Base-by-base conservation (phyloP, 2,888 invertebrate genomes). In the Lamellibrachia satsuma region DNA sequence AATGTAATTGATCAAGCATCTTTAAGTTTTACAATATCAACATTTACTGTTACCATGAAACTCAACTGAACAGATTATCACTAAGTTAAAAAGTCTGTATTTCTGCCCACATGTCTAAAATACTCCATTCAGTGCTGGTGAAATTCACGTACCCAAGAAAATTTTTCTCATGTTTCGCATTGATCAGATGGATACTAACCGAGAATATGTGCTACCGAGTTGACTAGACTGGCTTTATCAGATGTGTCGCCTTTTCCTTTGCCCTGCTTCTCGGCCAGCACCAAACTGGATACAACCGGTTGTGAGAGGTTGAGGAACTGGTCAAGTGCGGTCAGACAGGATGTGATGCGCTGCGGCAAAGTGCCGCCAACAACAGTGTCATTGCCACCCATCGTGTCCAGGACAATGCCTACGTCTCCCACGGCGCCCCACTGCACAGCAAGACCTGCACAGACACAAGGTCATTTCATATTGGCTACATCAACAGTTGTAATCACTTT, bases 381-480 rank as follows among this genome's bases (percentile, higher is more conserved):
- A 96, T 99, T 99, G 92, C 95, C 98, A 91, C 98, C 97, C 97
- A 99, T 98, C 91, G 98, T 98, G 95, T 99, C 98, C 95, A 98
- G 97, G 93, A 99, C 97, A 93, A 99, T 97, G 92, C 99, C 99
- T 90, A 99, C 99, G 96, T 99, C 99, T 93, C 99, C 99, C 95
- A 99, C 98, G 93, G 99, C 99, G 94, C 99, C 99, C 99, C 99
- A 99, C 97, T 99, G 99, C 95, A 99, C 98, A 90, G 99, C 99
- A 92, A 98, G 96, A 0, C 96, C 97, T 96, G 93, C 7, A 93
- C 75, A 75, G 39, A 39, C 39, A 39, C 39, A 39, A 39, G 39
- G 55, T 55, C 55, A 75, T 75, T 75, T n/a, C 15, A 75, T 22
- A 15, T 15, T 75, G 22, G 22, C 75, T n/a, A 75, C n/a, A 75